phyloP scores from a whole-genome alignment of 2,113 vertebrate species.

The Notothenia coriiceps region DNA sequence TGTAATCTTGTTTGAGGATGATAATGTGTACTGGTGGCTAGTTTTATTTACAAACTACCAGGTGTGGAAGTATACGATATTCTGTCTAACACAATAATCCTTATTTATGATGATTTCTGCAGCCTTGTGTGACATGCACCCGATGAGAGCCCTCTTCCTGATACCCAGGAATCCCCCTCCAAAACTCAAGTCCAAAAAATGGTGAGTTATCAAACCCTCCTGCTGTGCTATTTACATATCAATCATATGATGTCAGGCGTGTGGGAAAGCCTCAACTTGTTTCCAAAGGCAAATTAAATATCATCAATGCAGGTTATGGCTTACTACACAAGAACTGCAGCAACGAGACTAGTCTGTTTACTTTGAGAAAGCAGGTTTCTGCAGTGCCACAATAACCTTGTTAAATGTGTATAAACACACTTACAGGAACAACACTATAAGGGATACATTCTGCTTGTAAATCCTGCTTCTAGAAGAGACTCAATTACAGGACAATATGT shows the following conservation, averaged over 20 bases:
- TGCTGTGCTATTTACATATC: neutral
- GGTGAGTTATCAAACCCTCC: slow-evolving; percentile 80
- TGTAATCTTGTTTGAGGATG: slow-evolving; percentile 66
- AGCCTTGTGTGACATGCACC: slow-evolving; percentile 95
- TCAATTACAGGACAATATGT: neutral
- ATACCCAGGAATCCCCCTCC: slow-evolving; percentile 93
- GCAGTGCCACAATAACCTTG: slow-evolving; percentile 2
- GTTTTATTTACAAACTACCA: slow-evolving; percentile 51
- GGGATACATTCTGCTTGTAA: neutral
- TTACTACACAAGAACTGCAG: neutral
- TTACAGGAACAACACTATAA: slow-evolving; percentile 2
- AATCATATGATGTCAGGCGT: neutral
- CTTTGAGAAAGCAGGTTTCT: neutral
- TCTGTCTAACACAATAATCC: slow-evolving; percentile 18
- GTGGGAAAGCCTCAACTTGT: neutral
- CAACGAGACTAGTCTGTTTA: neutral
- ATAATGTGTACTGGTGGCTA: slow-evolving; percentile 47
- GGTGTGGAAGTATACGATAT: slow-evolving; percentile 26
- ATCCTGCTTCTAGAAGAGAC: neutral
- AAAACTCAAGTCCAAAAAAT: slow-evolving; percentile 94
- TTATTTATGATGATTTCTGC: slow-evolving; percentile 32
- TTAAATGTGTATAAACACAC: slow-evolving; percentile 8
- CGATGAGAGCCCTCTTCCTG: slow-evolving; percentile 94
- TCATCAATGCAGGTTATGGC: neutral
- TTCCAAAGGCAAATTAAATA: neutral